These are phyloP conservation scores for Carlito syrichta DNA, from an alignment of 2,113 vertebrate species.

Conservation along the genomic window DNA sequence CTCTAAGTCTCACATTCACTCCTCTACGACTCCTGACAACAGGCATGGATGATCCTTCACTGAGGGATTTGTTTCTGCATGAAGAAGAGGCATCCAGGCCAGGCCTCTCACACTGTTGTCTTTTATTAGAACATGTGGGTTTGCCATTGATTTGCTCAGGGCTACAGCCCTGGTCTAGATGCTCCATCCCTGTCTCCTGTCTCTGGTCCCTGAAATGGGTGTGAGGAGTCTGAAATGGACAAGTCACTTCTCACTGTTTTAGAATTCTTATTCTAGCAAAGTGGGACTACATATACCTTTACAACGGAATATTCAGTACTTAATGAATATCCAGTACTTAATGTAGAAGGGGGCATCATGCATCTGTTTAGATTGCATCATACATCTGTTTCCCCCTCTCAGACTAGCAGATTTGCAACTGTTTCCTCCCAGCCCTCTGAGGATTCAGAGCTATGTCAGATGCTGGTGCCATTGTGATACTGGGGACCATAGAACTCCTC, in stretches of 20 bases:
- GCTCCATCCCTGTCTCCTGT: not conserved
- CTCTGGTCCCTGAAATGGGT: not conserved
- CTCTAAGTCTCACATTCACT: not conserved
- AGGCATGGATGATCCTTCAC: not conserved
- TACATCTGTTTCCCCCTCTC: not conserved
- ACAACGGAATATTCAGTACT: not conserved
- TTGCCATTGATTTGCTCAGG: not conserved
- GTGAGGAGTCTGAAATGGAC: not conserved
- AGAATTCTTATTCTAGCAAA: not conserved
- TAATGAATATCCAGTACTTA: not conserved
- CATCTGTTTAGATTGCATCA: not conserved
- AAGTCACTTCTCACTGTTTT: not conserved
- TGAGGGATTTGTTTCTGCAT: not conserved
- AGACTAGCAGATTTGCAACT: not conserved
- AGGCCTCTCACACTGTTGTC: fast-evolving
- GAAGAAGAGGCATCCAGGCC: not conserved
- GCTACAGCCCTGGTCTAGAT: too few species aligned
- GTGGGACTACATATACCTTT: too few species aligned
- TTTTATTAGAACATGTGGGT: not conserved
- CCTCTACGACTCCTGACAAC: not conserved
- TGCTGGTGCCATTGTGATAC: not conserved
- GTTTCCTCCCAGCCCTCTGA: not conserved
- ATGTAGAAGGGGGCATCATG: too few species aligned
- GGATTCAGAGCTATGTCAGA: not conserved
- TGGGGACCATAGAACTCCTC: not conserved